Evolutionary conservation across 2,113 vertebrate species (phyloP).

Genomic region (Willisornis vidua): DNA sequence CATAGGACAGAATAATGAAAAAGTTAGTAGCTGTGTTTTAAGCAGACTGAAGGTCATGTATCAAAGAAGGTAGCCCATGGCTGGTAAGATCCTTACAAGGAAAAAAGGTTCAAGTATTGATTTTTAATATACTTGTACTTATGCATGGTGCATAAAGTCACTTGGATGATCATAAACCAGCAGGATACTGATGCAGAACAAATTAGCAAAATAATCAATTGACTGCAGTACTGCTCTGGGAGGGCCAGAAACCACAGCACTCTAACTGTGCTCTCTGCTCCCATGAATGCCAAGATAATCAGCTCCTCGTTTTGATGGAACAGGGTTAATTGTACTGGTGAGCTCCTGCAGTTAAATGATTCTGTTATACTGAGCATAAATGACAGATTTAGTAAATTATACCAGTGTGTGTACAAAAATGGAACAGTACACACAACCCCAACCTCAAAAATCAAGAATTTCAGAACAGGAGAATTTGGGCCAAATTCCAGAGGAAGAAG

Average conservation of each 20-base stretch:
- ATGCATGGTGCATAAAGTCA: conserved; percentile 18
- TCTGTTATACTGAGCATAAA: neutral
- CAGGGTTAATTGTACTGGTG: conserved; percentile 44
- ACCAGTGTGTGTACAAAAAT: neutral
- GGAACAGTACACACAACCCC: neutral
- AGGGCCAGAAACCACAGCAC: neutral
- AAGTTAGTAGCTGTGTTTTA: neutral
- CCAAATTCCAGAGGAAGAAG: neutral
- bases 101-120: conserved; percentile 57
- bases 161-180: conserved; percentile 54
- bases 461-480: neutral
- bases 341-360: conserved; percentile 36
- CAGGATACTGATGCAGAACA: conserved; percentile 58
- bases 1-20: neutral
- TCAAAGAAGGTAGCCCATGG: neutral
- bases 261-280: conserved; percentile 10
- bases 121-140: conserved; percentile 60
- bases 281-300: conserved; percentile 49
- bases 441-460: neutral
- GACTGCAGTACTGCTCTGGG: conserved; percentile 8
- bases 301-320: conserved; percentile 30
- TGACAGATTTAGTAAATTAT: conserved; percentile 28
- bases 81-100: conserved; percentile 23
- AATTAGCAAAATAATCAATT: conserved; percentile 67
- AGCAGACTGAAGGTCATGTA: neutral